Conservation (phyloP, 1,140 invertebrate genomes). For the Sogatella furcifera region DNA sequence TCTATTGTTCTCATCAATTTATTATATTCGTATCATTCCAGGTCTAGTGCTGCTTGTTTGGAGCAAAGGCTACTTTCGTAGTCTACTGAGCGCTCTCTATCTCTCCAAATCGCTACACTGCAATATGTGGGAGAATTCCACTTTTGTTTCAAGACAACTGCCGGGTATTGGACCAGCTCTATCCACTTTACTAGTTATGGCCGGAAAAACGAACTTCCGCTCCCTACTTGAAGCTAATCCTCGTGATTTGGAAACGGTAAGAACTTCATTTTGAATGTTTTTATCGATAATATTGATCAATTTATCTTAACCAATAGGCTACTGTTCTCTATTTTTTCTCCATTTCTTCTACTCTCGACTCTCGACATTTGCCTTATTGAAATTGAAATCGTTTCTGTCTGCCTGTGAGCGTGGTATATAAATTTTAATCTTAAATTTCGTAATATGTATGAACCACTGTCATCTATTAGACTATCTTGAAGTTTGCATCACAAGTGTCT, state of each 20-base stretch:
- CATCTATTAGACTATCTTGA: no score
- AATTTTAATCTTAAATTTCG: no score
- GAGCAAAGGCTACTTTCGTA: slow-evolving; percentile 32
- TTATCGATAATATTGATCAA: no score
- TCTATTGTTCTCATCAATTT: no score
- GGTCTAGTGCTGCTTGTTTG: slow-evolving; percentile 17
- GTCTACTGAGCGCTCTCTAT: slow-evolving; percentile 45
- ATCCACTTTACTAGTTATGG: slow-evolving; percentile 48
- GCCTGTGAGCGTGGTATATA: no score
- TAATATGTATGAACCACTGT: no score
- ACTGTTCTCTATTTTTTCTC: no score
- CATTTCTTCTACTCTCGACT: no score
- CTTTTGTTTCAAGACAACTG: slow-evolving; percentile 55
- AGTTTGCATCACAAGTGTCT: no score
- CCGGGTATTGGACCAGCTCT: slow-evolving; percentile 55
- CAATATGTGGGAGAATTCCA: slow-evolving; percentile 64
- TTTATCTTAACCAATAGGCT: no score
- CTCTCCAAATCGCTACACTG: slow-evolving; percentile 53
- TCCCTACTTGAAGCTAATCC: slow-evolving; percentile 53
- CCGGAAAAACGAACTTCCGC: slow-evolving; percentile 54
- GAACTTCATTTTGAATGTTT: slow-evolving; percentile 7
- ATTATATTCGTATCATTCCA: neutral
- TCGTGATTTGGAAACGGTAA: slow-evolving; percentile 60
- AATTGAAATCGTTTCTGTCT: no score
- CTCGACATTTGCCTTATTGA: no score